These are phyloP conservation scores for Prietella phreatophila DNA, from an alignment of 2,113 vertebrate species.

Conservation along the genomic window DNA sequence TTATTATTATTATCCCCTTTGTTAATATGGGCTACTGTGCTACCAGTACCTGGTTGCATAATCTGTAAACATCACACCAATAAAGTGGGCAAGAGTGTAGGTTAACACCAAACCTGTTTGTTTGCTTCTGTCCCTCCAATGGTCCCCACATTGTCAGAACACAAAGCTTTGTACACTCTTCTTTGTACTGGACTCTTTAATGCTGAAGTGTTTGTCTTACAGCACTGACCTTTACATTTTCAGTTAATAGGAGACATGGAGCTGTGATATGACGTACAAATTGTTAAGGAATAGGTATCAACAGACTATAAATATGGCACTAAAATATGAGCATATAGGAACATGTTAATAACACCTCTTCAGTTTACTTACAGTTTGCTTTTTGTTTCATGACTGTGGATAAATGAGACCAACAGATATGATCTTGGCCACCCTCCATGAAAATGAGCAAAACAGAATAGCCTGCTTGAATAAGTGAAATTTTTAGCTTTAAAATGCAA, in stretches of 20 bases:
- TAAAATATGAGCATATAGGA: not conserved
- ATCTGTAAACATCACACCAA: conserved; percentile 49
- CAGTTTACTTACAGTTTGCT: not conserved
- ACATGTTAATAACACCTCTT: not conserved
- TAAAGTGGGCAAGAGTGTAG: conserved; percentile 52
- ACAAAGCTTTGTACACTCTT: conserved; percentile 64
- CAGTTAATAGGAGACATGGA: not conserved
- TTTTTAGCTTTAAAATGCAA: too few relatives aligned
- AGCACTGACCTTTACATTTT: conserved; percentile 25
- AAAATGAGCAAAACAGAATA: not conserved
- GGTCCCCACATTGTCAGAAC: conserved; percentile 57
- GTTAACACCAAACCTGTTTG: conserved; percentile 55
- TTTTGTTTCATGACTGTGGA: not conserved
- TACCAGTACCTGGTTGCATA: conserved; percentile 15
- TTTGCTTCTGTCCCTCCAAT: conserved; percentile 42
- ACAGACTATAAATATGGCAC: not conserved
- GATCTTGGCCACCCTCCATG: too few relatives aligned
- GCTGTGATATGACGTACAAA: not conserved
- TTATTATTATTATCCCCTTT: not conserved
- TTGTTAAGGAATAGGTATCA: not conserved
- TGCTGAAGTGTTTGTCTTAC: conserved; percentile 18
- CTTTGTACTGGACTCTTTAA: conserved; percentile 47
- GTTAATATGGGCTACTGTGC: conserved; percentile 49
- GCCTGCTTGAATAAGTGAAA: too few relatives aligned
- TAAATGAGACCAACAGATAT: too few relatives aligned